Percentiles rank a stretch among this genome's conserved stretches.
These are phyloP conservation scores for Toxotes jaculatrix DNA, from an alignment of 2,113 vertebrate species.

Conservation along the genomic window DNA sequence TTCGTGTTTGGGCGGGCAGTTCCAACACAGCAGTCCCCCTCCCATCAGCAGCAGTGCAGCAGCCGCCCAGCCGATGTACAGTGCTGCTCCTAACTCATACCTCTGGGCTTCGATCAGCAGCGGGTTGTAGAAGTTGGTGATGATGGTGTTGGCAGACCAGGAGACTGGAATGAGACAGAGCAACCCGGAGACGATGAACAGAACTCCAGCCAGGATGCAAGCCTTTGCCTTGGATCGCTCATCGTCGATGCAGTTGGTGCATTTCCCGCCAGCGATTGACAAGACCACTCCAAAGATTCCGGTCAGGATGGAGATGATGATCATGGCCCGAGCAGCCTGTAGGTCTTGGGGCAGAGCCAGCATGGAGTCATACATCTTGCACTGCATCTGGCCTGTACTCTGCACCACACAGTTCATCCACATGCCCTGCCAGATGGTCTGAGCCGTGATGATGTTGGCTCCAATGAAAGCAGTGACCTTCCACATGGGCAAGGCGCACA, in stretches of 20 bases:
- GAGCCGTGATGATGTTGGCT: constrained; percentile 84
- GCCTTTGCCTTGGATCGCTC: constrained; percentile 86
- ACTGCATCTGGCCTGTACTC: constrained; percentile 87
- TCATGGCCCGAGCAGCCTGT: constrained; percentile 92
- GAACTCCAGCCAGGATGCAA: constrained; percentile 76
- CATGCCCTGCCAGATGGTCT: constrained; percentile 86
- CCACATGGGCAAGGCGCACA: constrained; percentile 85
- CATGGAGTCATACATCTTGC: constrained; percentile 85
- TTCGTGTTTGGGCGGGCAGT: constrained; percentile 86
- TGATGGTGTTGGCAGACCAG: constrained; percentile 90
- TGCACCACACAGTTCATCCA: constrained; percentile 91
- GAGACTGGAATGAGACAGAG: constrained; percentile 84
- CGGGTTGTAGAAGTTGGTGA: constrained; percentile 91
- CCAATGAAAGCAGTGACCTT: constrained; percentile 83
- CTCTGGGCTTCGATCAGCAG: constrained; percentile 59
- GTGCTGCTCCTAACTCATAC: constrained; percentile 86
- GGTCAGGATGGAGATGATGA: constrained; percentile 89
- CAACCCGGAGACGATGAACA: constrained; percentile 76
- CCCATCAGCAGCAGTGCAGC: constrained; percentile 86
- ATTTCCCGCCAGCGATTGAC: constrained; percentile 91
- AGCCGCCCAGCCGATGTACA: constrained; percentile 94
- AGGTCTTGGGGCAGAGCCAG: constrained; percentile 86
- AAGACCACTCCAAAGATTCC: constrained; percentile 85
- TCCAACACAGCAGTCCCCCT: constrained; percentile 90
- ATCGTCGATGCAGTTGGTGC: constrained; percentile 92